Percentiles rank a stretch among this genome's conserved stretches.
phyloP scores from a whole-genome alignment of 2,113 vertebrate species.

The Struthidea cinerea region DNA sequence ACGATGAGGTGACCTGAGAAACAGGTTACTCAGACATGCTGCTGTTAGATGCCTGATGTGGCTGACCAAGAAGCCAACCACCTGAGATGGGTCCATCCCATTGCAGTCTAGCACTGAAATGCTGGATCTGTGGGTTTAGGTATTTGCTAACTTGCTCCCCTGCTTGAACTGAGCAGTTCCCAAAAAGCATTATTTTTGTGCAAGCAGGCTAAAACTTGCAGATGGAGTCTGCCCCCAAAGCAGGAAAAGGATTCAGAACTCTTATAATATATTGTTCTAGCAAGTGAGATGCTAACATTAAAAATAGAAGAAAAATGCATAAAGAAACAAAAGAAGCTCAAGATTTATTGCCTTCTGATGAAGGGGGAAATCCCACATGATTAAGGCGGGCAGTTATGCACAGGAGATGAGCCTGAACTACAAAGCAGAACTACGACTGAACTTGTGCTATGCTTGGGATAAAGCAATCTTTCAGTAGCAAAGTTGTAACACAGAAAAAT shows the following conservation, averaged over 20 bases:
- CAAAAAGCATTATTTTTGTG: background rate
- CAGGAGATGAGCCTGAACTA: background rate
- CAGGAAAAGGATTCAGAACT: background rate
- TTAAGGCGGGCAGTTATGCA: background rate
- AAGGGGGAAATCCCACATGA: background rate
- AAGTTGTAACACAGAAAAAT: background rate
- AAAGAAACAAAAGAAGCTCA: background rate
- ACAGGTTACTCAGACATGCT: background rate
- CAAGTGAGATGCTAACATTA: background rate
- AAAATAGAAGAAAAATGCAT: conserved; percentile 21
- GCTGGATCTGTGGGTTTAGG: background rate
- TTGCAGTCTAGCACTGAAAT: background rate
- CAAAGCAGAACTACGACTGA: background rate
- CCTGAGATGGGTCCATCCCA: background rate
- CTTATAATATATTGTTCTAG: background rate
- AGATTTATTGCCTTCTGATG: conserved; percentile 15
- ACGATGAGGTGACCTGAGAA: background rate
- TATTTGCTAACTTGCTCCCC: background rate
- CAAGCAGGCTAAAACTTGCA: background rate
- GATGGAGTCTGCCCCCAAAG: background rate
- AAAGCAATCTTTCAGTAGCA: background rate
- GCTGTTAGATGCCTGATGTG: background rate
- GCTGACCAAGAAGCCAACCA: background rate
- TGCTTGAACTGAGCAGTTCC: background rate
- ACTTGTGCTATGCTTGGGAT: background rate